Evolutionary conservation across 2,797 vertebrate species (phyloP), one percentile per base, ranked within the genome.

Genomic region (Falco columbarius): DNA sequence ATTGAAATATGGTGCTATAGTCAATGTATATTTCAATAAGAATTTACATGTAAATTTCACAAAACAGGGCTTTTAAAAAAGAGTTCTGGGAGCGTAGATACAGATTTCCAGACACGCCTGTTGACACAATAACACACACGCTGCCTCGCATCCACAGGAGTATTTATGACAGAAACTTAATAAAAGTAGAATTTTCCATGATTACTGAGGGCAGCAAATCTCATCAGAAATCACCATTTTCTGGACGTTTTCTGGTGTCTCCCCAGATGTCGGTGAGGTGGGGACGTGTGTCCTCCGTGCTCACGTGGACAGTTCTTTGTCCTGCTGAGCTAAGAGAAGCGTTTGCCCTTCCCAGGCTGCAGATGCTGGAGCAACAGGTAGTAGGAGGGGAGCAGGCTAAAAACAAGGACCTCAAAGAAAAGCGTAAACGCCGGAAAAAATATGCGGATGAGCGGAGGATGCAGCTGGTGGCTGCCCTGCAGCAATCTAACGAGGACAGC

Each of bases 311-410:
- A 1, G 23, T 42, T 63, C 22, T 51, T 12, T 15, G 46, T 2
- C 3, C 5, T 9, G 7, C 42, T 8, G 56, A 74, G 44, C 70
- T 91, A n/a, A 58, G 74, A 56, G 38, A 13, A 27, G 5, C 2
- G 3, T 63, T 88, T 62, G 63, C 20, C 21, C 55, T 40, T 85
- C 20, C 9, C 97, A 99, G 99, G 91, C 96, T 99, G 97, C 98
- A 99, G 98, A 98, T 98, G 98, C 95, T 99, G 89, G 99, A 99
- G 88, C 98, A 98, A 98, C 98, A 99, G 95, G 98, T 99, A 92
- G 98, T 99, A 0, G 98, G 98, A 1, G 99, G 99, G 5, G 99
- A 99, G 81, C 99, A 99, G 97, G 99, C 98, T 55, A 97, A 98
- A 81, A 99, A 99, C 96, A 98, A 98, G 90, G 99, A 99, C 91